phyloP scores from a whole-genome alignment of 2,113 vertebrate species.

The Eulemur macaco region DNA sequence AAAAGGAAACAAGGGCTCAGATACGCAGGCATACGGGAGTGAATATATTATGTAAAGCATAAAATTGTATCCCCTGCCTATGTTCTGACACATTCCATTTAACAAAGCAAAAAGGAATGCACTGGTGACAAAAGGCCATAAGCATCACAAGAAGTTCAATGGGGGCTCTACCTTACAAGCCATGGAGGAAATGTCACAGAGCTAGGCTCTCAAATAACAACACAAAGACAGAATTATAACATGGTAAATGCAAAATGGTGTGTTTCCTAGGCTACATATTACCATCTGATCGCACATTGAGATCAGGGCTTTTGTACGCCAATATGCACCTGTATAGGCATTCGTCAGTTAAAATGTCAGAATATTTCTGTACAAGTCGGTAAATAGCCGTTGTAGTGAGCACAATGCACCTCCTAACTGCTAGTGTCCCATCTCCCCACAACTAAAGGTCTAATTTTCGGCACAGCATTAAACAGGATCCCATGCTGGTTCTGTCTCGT shows the following conservation, averaged over 20 bases:
- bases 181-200: not conserved
- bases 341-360: not conserved
- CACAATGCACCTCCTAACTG: not conserved
- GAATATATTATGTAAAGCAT: not conserved
- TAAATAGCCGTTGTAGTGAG: not conserved
- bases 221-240: not conserved
- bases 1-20: not conserved
- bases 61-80: not conserved
- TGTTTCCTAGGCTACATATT: not conserved
- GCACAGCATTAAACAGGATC: not conserved
- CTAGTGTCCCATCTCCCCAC: not conserved
- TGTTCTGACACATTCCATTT: not conserved
- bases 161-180: not conserved
- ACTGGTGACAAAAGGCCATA: not conserved
- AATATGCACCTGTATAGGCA: not conserved
- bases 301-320: not conserved
- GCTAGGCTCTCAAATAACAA: not conserved
- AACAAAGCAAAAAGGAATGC: not conserved
- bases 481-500: not conserved
- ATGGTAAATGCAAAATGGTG: not conserved
- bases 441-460: not conserved
- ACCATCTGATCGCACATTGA: not conserved
- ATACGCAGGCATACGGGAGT: not conserved
- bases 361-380: not conserved
- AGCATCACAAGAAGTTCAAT: fast-evolving